Percentiles rank a stretch among this genome's conserved stretches.
phyloP scores from a whole-genome alignment of 2,113 vertebrate genomes.

The Lamprologus lemairii region DNA sequence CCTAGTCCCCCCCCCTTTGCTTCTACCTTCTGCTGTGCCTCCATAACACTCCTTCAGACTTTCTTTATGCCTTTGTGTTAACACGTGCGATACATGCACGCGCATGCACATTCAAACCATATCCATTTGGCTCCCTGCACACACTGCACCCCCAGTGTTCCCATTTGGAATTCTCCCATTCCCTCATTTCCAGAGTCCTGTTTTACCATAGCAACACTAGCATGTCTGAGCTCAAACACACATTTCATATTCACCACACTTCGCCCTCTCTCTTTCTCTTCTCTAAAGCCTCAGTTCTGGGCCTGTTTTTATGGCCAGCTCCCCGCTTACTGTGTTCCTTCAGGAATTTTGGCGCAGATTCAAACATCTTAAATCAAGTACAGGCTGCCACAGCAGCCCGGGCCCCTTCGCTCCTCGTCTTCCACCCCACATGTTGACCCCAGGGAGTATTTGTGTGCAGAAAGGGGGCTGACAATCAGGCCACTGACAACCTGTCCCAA shows the following conservation, averaged over 20 bases:
- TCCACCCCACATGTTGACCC: constrained; percentile 57
- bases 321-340: constrained; percentile 50
- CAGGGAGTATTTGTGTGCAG: not conserved
- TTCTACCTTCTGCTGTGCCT: not conserved
- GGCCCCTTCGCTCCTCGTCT: constrained; percentile 46
- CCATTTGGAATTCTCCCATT: constrained; percentile 21
- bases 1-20: fast-evolving
- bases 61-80: not conserved
- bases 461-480: not conserved
- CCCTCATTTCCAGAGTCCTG: not conserved
- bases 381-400: constrained; percentile 47
- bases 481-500: constrained; percentile 19
- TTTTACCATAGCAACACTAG: constrained; percentile 23
- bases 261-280: not conserved
- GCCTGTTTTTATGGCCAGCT: constrained; percentile 20
- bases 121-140: not conserved
- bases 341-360: constrained; percentile 72
- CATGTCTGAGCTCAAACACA: not conserved
- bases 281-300: not conserved
- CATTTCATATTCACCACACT: constrained; percentile 26
- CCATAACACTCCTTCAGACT: not conserved
- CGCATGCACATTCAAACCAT: not conserved
- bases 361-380: constrained; percentile 71
- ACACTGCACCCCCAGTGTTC: constrained; percentile 32
- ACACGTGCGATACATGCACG: not conserved